Evolutionary conservation across 2,797 vertebrate genomes (phyloP).

Genomic region (Parauchenoglanis ngamensis): DNA sequence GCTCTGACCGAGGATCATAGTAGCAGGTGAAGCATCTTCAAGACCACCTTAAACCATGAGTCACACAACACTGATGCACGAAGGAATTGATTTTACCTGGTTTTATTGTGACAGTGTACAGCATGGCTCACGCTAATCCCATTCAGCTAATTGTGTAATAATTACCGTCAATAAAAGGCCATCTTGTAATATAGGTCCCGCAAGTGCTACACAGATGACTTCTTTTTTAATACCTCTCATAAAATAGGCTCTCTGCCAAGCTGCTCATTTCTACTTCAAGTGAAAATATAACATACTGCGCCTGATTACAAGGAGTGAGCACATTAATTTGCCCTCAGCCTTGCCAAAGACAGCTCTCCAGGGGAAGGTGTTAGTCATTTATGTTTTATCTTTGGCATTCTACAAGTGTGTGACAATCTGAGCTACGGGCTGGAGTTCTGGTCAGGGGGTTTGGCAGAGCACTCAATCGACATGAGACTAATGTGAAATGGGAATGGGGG

Average conservation of each 20-base stretch:
- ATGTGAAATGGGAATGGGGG: conserved; percentile 8
- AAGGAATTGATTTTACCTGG: conserved; percentile 28
- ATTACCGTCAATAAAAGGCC: conserved; percentile 46
- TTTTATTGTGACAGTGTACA: conserved; percentile 4
- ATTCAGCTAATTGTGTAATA: conserved; percentile 47
- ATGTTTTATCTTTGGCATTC: conserved; percentile 15
- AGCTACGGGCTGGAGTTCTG: conserved; percentile 16
- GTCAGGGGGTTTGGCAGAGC: conserved; percentile 36
- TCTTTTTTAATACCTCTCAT: conserved; percentile 8
- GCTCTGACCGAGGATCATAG: not conserved
- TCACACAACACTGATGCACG: not conserved
- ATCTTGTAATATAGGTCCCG: conserved; percentile 40
- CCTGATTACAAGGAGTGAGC: conserved; percentile 29
- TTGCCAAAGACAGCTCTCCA: conserved; percentile 24
- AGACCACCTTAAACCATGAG: conserved; percentile 12
- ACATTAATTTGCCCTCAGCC: conserved; percentile 40
- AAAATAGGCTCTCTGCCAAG: conserved; percentile 17
- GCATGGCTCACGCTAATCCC: conserved; percentile 23
- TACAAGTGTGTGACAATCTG: conserved; percentile 34
- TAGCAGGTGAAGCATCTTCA: conserved; percentile 23
- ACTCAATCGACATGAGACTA: conserved; percentile 33
- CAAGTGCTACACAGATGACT: conserved; percentile 34
- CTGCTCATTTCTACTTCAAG: conserved; percentile 29
- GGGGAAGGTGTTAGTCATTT: conserved; percentile 46
- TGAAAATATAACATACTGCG: conserved; percentile 43